Evolutionary conservation across 2,797 vertebrate genomes (phyloP).

Genomic region (Falco columbarius): DNA sequence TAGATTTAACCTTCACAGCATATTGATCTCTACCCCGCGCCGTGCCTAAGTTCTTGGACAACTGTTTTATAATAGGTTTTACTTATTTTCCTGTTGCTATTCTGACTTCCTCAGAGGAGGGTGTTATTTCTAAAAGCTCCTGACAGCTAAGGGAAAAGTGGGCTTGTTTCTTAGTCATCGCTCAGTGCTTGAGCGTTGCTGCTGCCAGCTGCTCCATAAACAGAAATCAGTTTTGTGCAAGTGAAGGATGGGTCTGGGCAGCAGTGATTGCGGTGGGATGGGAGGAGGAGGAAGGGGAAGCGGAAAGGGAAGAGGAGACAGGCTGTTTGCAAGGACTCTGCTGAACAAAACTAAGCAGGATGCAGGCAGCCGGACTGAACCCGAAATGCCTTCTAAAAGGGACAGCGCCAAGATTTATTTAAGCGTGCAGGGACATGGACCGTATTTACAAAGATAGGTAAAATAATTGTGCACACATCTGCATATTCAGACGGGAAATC

Average conservation of each 20-base stretch:
- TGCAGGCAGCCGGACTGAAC: constrained; percentile 35
- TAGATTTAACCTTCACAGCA: constrained; percentile 88
- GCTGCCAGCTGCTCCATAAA: constrained; percentile 73
- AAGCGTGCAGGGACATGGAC: not conserved
- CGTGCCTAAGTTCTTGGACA: constrained; percentile 81
- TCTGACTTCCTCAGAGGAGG: constrained; percentile 81
- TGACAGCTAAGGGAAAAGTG: constrained; percentile 77
- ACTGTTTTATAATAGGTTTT: constrained; percentile 87
- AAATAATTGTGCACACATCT: constrained; percentile 48
- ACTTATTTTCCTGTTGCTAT: constrained; percentile 84
- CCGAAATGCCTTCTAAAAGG: not conserved
- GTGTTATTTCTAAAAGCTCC: constrained; percentile 81
- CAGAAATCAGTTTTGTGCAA: constrained; percentile 71
- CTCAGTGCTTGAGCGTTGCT: constrained; percentile 56
- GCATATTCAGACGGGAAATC: constrained; percentile 63
- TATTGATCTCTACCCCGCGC: constrained; percentile 79
- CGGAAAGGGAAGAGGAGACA: constrained; percentile 1
- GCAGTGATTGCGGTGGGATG: constrained; percentile 47
- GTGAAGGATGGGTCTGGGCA: constrained; percentile 64
- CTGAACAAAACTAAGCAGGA: not conserved
- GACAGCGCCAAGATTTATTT: constrained; percentile 61
- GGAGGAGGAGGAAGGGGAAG: constrained; percentile 56
- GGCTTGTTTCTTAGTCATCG: constrained; percentile 69
- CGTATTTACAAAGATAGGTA: not conserved
- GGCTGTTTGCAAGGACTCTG: constrained; percentile 37